Evolutionary conservation across 2,113 vertebrate genomes (phyloP).

Genomic region (Mirounga angustirostris): DNA sequence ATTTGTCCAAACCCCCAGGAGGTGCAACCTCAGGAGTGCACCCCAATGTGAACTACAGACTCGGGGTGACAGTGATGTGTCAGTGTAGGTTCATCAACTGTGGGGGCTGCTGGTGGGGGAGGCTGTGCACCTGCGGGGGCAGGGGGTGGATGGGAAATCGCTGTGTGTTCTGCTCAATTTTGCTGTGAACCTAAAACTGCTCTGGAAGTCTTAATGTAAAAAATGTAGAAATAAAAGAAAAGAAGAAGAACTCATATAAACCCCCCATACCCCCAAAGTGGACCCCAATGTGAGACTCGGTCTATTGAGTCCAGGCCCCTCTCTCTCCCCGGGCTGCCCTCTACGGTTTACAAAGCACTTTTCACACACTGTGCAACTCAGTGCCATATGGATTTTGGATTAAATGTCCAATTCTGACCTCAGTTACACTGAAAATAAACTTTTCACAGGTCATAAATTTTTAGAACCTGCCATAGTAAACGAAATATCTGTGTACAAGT

Average conservation of each 20-base stretch:
- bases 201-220: background rate
- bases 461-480: conserved; percentile 58
- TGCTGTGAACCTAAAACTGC: background rate
- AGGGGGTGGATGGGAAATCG: background rate
- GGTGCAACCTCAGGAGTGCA: background rate
- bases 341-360: background rate
- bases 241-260: background rate
- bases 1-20: too few species aligned
- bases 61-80: background rate
- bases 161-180: background rate
- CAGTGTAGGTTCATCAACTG: background rate
- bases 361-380: background rate
- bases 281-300: background rate
- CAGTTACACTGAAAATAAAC: conserved; percentile 54
- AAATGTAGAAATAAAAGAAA: background rate
- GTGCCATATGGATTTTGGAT: background rate
- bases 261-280: background rate
- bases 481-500: conserved; percentile 21
- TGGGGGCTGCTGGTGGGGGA: background rate
- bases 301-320: background rate
- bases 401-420: conserved; percentile 58
- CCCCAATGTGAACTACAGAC: background rate
- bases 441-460: conserved; percentile 60
- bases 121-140: background rate
- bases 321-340: background rate